Percentiles rank a stretch among this genome's conserved stretches.
Evolutionary conservation across 2,113 vertebrate species (phyloP).

Genomic region (Coreoperca whiteheadi): DNA sequence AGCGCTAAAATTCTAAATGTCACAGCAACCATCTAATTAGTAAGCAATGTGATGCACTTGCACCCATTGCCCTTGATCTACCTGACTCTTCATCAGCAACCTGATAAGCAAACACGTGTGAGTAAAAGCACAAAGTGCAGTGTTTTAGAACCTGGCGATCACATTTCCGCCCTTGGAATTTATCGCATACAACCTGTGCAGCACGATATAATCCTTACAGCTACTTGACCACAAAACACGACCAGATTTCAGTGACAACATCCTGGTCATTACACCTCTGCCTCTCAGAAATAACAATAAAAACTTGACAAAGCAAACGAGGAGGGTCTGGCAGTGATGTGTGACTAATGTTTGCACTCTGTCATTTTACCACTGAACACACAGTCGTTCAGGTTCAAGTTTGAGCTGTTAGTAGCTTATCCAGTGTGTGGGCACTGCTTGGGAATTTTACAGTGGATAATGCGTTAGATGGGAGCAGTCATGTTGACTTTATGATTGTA

Average conservation of each 20-base stretch:
- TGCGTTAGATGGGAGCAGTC: conserved; percentile 23
- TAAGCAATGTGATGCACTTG: conserved; percentile 1
- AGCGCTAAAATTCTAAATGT: not conserved
- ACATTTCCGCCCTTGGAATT: conserved; percentile 42
- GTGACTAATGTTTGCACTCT: conserved; percentile 26
- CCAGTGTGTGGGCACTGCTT: not conserved
- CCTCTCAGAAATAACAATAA: conserved; percentile 41
- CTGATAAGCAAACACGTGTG: conserved; percentile 11
- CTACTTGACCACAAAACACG: conserved; percentile 44
- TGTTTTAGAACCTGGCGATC: conserved; percentile 53
- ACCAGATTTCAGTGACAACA: conserved; percentile 51
- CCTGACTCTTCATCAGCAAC: conserved; percentile 33
- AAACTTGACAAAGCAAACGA: conserved; percentile 28
- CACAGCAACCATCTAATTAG: conserved; percentile 16
- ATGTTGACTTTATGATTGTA: conserved; percentile 45
- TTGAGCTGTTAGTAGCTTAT: conserved; percentile 20
- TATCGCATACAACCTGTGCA: conserved; percentile 33
- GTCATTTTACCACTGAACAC: conserved; percentile 27
- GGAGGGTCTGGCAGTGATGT: not conserved
- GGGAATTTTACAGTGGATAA: conserved; percentile 32
- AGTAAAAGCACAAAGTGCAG: not conserved
- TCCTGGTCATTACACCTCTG: conserved; percentile 25
- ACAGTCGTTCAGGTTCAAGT: conserved; percentile 22
- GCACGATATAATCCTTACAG: conserved; percentile 40
- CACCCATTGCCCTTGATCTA: not conserved